Conservation (phyloP, 2,888 invertebrate genomes). For the Agriotes lineatus region DNA sequence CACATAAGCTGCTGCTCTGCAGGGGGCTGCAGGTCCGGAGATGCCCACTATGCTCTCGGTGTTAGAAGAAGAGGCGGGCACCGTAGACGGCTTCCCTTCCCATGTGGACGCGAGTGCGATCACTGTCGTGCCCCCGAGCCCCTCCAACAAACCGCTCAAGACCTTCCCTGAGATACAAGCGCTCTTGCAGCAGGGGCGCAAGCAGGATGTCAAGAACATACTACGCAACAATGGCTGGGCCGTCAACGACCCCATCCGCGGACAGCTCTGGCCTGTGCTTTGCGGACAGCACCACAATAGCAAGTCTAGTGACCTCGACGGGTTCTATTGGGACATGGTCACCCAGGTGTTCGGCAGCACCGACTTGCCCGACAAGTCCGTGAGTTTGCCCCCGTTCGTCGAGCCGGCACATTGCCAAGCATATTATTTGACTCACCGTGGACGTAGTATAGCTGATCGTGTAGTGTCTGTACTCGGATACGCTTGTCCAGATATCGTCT, state of each 20-base stretch:
- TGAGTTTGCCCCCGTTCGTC: slow-evolving; percentile 92
- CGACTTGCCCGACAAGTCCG: slow-evolving; percentile 88
- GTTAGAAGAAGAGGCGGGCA: slow-evolving; percentile 67
- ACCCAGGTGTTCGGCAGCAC: slow-evolving; percentile 85
- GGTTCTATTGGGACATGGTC: slow-evolving; percentile 96
- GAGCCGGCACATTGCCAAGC: slow-evolving; percentile 89
- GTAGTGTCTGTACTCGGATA: slow-evolving; percentile 91
- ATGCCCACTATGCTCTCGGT: slow-evolving; percentile 64
- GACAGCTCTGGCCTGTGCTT: slow-evolving; percentile 86
- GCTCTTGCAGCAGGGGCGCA: slow-evolving; percentile 71
- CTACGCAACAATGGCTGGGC: slow-evolving; percentile 91
- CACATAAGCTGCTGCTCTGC: slow-evolving; percentile 58
- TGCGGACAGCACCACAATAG: slow-evolving; percentile 88
- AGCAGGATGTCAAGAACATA: slow-evolving; percentile 81
- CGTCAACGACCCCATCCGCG: slow-evolving; percentile 85
- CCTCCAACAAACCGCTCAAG: slow-evolving; percentile 82
- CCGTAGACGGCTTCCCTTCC: slow-evolving; percentile 84
- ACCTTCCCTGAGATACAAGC: slow-evolving; percentile 81
- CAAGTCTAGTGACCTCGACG: slow-evolving; percentile 78
- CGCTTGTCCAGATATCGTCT: slow-evolving; percentile 96
- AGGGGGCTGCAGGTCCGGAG: slow-evolving; percentile 55
- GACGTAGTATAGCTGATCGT: slow-evolving; percentile 87
- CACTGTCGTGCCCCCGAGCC: slow-evolving; percentile 77
- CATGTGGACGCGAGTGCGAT: slow-evolving; percentile 86
- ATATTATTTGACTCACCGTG: slow-evolving; percentile 89